A percentile compares a stretch with the other conserved stretches of the same genome.
phyloP scores from a whole-genome alignment of 2,113 vertebrate species.

The Podarcis cretensis region DNA sequence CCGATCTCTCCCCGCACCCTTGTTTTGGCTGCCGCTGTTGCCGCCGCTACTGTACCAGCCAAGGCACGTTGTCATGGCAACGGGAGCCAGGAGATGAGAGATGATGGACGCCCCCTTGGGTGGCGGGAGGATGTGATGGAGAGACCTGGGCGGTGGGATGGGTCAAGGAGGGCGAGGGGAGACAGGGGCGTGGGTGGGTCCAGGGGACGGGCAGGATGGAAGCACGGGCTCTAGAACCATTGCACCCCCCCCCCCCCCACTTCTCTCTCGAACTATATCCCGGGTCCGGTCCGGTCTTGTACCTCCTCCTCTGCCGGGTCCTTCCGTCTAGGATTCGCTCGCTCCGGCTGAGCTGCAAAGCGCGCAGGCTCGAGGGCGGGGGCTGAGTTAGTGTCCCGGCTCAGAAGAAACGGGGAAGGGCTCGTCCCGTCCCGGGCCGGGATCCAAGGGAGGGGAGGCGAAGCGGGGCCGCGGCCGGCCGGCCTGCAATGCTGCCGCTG shows the following conservation, averaged over 20 bases:
- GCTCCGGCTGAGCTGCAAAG: constrained; percentile 3
- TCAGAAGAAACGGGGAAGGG: background rate
- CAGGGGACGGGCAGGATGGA: background rate
- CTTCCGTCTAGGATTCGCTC: background rate
- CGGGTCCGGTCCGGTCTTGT: background rate
- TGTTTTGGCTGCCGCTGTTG: background rate
- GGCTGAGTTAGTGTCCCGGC: background rate
- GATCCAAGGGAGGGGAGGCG: background rate
- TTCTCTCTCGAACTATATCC: background rate
- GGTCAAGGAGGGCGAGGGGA: background rate
- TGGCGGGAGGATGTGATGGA: background rate
- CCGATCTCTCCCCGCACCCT: background rate
- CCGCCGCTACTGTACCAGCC: constrained; percentile 2
- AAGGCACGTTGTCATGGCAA: constrained; percentile 31
- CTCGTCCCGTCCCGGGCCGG: background rate
- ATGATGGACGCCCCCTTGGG: constrained; percentile 25
- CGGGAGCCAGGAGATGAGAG: constrained; percentile 31
- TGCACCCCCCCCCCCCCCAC: no score
- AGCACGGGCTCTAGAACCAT: background rate
- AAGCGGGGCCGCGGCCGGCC: background rate
- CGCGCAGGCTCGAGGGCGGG: background rate
- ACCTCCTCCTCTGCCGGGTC: background rate
- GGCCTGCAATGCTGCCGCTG: background rate
- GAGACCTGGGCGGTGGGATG: background rate
- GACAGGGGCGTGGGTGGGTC: background rate